A percentile compares a stretch with the other conserved stretches of the same genome.
Evolutionary conservation across 2,888 invertebrate species (phyloP).

Genomic region (Epirrhoe tristata): DNA sequence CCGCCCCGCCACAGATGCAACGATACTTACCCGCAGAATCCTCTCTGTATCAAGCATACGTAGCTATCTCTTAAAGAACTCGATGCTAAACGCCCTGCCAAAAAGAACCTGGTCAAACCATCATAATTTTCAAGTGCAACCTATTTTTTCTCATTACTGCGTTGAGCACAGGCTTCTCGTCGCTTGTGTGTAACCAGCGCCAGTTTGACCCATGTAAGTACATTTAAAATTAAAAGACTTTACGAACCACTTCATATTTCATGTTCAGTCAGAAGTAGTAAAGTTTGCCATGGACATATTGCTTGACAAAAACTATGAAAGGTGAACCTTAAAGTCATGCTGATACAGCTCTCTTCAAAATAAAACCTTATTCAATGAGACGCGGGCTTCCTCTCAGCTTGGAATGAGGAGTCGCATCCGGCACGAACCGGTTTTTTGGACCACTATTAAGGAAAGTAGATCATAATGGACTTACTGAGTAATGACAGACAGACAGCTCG

Average conservation of each 20-base stretch:
- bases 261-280: too few species aligned
- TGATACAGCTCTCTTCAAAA: conserved; percentile 3
- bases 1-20: conserved; percentile 38
- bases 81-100: too few species aligned
- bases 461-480: conserved; percentile 34
- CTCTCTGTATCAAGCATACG: background rate
- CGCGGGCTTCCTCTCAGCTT: conserved; percentile 14
- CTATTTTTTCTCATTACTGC: too few species aligned
- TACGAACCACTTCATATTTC: too few species aligned
- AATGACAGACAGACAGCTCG: conserved; percentile 35
- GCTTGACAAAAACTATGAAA: background rate
- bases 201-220: too few species aligned
- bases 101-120: too few species aligned
- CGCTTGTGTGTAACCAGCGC: too few species aligned
- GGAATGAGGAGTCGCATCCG: conserved; percentile 35
- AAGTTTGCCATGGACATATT: too few species aligned
- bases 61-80: too few species aligned
- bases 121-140: too few species aligned
- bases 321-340: background rate
- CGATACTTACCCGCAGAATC: conserved; percentile 8
- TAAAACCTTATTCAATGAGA: conserved; percentile 10
- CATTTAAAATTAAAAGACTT: too few species aligned
- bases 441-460: conserved; percentile 36
- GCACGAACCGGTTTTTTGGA: conserved; percentile 36
- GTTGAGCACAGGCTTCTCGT: too few species aligned